Evolutionary conservation across 2,797 vertebrate species (phyloP).

Genomic region (Echiichthys vipera): DNA sequence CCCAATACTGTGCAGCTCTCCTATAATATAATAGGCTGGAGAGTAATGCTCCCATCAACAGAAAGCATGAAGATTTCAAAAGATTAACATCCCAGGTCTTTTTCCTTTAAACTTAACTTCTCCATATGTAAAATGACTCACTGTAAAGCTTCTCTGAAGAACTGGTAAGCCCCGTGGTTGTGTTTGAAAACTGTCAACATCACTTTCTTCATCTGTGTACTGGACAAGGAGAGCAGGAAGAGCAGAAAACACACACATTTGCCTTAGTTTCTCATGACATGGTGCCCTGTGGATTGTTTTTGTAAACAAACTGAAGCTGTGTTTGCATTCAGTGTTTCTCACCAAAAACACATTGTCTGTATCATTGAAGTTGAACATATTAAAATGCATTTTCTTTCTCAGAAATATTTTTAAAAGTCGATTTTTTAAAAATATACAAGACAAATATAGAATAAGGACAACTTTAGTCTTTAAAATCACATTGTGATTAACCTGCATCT

Average conservation of each 20-base stretch:
- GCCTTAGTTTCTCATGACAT: not conserved
- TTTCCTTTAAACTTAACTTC: not conserved
- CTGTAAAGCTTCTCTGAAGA: conserved; percentile 97
- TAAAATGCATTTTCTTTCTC: not conserved
- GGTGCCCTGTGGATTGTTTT: not conserved
- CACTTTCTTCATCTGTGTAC: conserved; percentile 99
- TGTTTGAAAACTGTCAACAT: conserved; percentile 98
- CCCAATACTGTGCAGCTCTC: too few species aligned
- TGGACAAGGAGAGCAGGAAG: conserved; percentile 60
- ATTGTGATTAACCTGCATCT: too few species aligned
- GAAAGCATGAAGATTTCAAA: not conserved
- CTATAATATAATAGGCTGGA: not conserved
- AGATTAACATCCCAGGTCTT: not conserved
- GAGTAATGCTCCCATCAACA: not conserved
- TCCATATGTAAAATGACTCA: conserved; percentile 81
- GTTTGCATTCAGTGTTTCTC: conserved; percentile 1
- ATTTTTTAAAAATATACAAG: not conserved
- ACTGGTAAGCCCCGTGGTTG: conserved; percentile 95
- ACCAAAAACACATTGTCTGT: not conserved
- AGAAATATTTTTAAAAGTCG: not conserved
- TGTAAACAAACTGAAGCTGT: not conserved
- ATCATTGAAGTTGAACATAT: not conserved
- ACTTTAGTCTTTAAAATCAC: too few species aligned
- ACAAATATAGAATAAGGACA: too few species aligned
- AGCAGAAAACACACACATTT: not conserved